Evolutionary conservation across 2,797 vertebrate genomes (phyloP), one percentile per base, ranked within the genome.

Genomic region (Phoxinus dragarum): DNA sequence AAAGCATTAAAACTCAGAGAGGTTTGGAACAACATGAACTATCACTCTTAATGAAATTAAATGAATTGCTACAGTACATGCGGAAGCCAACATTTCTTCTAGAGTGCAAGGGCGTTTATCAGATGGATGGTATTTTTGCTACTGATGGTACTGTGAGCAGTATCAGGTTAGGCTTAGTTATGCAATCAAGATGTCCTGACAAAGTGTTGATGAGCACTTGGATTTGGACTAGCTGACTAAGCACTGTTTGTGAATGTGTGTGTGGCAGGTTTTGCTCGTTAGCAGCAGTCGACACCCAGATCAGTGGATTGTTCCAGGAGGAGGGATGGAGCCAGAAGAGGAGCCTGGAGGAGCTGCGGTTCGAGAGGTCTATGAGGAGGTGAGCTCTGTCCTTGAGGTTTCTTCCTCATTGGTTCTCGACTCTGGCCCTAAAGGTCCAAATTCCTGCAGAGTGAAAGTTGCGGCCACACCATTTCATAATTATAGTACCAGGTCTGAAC

Each of bases 251-350:
- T 87, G 52, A 69, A 73, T 82, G 21, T 84, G 56, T 66, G n/a
- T 27, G 8, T n/a, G 2, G 0, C 88, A 99, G 98, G 97, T 99
- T 61, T 91, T 99, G 89, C 93, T 99, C 90, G 98, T 99, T 84
- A 99, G 97, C 93, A 99, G 98, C 93, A 99, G 98, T 93, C 96
- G 98, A 68, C 97, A 99, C 77, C 98, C 98, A 36, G 98, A 99
- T 90, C 98, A 99, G 86, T 99, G 98, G 98, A 99, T 99, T 84
- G 98, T 99, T 47, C 98, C 98, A 0, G 98, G 98, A 86, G 98
- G 98, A 86, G 98, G 98, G 79, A 98, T 99, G 98, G 98, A 99
- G 92, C 98, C 98, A 0, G 98, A 99, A 89, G 98, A 99, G 88
- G 98, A 99, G 89, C 98, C 98, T 0, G 97, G 98, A 1, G 97